A percentile compares a stretch with the other conserved stretches of the same genome.
Evolutionary conservation across 2,797 vertebrate species (phyloP).

Genomic region (Chrosomus eos): DNA sequence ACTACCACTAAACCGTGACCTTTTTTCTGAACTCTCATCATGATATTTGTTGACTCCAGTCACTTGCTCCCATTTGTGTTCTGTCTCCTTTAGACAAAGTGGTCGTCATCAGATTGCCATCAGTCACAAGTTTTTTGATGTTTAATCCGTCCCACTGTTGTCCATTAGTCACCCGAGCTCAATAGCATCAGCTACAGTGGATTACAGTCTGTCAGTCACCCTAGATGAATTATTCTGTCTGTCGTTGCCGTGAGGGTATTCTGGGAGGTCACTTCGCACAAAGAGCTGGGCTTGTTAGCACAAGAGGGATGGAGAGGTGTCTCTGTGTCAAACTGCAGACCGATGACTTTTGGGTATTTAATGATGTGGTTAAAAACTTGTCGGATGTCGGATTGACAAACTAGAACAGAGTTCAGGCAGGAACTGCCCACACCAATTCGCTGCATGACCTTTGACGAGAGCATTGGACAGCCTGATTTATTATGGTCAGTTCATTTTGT

Average conservation of each 20-base stretch:
- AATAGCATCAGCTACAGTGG: conserved; percentile 15
- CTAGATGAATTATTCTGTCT: conserved; percentile 37
- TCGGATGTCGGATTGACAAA: not conserved
- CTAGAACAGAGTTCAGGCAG: not conserved
- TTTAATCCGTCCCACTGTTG: conserved; percentile 43
- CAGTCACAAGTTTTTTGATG: conserved; percentile 41
- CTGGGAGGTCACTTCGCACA: conserved; percentile 34
- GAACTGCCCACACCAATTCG: not conserved
- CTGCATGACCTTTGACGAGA: conserved; percentile 6
- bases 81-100: conserved; percentile 24
- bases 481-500: conserved; percentile 9
- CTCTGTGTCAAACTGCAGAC: not conserved
- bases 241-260: conserved; percentile 1
- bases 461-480: conserved; percentile 21
- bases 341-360: conserved; percentile 12
- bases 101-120: conserved; percentile 31
- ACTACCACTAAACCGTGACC: not conserved
- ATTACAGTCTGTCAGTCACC: conserved; percentile 16
- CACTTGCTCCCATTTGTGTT: not conserved
- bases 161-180: conserved; percentile 52
- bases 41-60: not conserved
- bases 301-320: conserved; percentile 37
- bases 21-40: not conserved
- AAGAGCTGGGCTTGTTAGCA: conserved; percentile 14
- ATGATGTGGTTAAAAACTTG: conserved; percentile 7